Evolutionary conservation across 2,113 vertebrate genomes (phyloP).

Genomic region (Telmatochromis sp.): DNA sequence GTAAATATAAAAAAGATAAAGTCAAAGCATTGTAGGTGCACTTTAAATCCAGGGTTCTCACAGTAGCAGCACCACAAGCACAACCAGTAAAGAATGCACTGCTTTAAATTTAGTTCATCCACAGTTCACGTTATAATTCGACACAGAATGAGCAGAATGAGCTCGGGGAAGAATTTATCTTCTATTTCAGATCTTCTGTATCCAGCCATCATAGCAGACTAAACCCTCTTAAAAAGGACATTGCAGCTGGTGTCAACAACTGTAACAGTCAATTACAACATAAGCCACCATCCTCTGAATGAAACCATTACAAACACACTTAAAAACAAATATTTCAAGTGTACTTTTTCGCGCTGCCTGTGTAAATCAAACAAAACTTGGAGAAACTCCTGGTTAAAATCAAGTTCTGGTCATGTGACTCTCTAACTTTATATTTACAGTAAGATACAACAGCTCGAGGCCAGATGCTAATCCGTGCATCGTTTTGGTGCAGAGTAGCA

Average conservation of each 20-base stretch:
- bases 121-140: not conserved
- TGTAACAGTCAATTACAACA: not conserved
- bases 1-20: not conserved
- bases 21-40: not conserved
- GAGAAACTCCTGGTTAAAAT: not conserved
- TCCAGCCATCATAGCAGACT: not conserved
- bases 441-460: not conserved
- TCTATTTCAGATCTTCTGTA: not conserved
- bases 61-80: not conserved
- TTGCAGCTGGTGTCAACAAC: not conserved
- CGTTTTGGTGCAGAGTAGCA: not conserved
- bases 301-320: not conserved
- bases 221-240: not conserved
- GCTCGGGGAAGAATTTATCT: not conserved
- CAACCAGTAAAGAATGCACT: not conserved
- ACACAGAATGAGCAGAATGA: not conserved
- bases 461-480: not conserved
- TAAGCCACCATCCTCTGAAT: not conserved
- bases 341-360: not conserved
- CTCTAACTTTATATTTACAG: not conserved
- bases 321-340: not conserved
- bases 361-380: not conserved
- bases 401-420: not conserved
- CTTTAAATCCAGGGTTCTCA: not conserved
- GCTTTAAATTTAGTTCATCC: not conserved